Evolutionary conservation across 2,797 vertebrate genomes (phyloP), one percentile per base, ranked within the genome.

Genomic region (Otus scops): DNA sequence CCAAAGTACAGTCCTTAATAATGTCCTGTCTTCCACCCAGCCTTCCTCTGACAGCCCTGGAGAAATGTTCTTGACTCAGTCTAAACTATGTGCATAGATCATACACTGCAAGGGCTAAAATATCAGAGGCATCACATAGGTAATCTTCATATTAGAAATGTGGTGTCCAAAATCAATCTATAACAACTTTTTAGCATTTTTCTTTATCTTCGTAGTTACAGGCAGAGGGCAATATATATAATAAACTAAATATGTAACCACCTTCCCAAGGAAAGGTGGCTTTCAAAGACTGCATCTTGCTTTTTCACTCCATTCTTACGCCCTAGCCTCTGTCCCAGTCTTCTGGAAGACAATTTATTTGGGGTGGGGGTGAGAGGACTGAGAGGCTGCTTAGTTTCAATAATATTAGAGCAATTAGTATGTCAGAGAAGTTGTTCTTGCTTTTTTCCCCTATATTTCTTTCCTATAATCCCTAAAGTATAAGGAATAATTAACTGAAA

Each of bases 401-500:
- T 95, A 98, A 96, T 95, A 95, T 97, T 95, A 95, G 70, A 97
- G 84, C 79, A 96, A 98, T 97, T 97, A 97, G 54, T 88, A 86
- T 97, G 96, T 96, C 94, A 97, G 95, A 97, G 92, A 95, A 96
- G 93, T 97, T 97, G 94, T 89, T 94, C 78, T 78, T 92, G 80
- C 80, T 73, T 94, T 96, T 91, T 75, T 8, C n/a, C 85, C 76
- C 78, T 74, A 54, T 86, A 97, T 95, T 96, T 92, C 85, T 96
- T 94, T 94, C 91, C 96, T 96, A 95, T 82, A 97, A 97, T 98
- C 98, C 97, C 98, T 96, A 88, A 97, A 96, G 97, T 96, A 97
- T 96, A 97, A 97, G 85, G 85, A 98, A 98, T 98, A 98, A 98
- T 98, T 98, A 98, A 98, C 97, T 91, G 96, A 98, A 98, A 98